Base-by-base conservation (phyloP, 2,888 invertebrate genomes). In the Xestia rhomboidea region DNA sequence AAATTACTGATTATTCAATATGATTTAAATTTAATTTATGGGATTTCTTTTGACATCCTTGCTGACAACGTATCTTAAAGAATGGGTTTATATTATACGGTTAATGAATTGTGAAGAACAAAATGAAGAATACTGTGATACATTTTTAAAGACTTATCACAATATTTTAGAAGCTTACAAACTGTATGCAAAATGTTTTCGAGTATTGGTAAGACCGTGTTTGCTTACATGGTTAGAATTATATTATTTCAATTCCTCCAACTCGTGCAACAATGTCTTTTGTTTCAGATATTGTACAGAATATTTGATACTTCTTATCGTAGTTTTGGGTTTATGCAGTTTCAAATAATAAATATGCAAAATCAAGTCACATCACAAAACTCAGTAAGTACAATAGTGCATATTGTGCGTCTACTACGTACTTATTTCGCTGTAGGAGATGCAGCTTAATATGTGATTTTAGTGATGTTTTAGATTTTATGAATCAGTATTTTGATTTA, bases 21-120 rank as follows among this genome's bases (percentile, higher is more conserved):
- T 34, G 67, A 77, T 27, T 7, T 77, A 1, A 76, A 77, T 67
- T 51, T 62, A 49, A 27, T 77, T 27, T 76, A 68, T 44, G 49
- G 77, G 18, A 51, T 51, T 51, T 51, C 49, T 77, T 34, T 18
- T 77, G n/a, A 24, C 27, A n/a, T 4, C 1, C 11, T 76, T 76
- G 24, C 27, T 77, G 2, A 13, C 15, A 8, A 49, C 8, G 21
- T 76, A 60, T 62, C 30, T 77, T 4, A n/a, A 62, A 13, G 18
- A 62, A 62, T 75, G 62, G 75, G 1, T 30, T 38, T 1, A 24
- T 7, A 18, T 30, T 0, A 13, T 49, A 13, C 8, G n/a, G 18
- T 46, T n/a, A 38, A 15, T 18, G n/a, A 62, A 41, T 13, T 8
- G 13, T 24, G 41, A 62, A n/a, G 62, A 49, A 49, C 38, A 49